Evolutionary conservation across 2,797 vertebrate genomes (phyloP), one percentile per base, ranked within the genome.

Genomic region (Cetoscarus ocellatus): DNA sequence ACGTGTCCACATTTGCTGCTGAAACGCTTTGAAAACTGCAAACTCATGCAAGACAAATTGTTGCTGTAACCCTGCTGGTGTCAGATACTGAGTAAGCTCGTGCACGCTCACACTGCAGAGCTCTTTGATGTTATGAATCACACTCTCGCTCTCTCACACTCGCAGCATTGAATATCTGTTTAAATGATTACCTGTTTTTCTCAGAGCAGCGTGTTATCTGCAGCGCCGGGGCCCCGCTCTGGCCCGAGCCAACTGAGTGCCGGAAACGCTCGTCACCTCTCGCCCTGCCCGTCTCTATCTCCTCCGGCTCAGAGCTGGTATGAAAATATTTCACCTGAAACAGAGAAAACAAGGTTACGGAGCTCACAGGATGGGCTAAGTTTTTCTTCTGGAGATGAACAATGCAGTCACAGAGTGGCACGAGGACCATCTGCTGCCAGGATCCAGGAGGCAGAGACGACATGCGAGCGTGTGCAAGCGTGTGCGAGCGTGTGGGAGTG

Each of bases 291-390:
- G 38, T 58, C 71, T 87, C 82, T 84, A 90, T 92, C 86, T 84
- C 3, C 67, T 61, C 70, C 8, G 47, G 68, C 85, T 86, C 85
- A 85, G 84, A 67, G 63, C 73, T 82, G 73, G 73, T 83, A 82
- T 82, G 85, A 89, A 89, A 89, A 90, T 80, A 90, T 85, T 82
- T 81, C 77, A 89, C 71, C 76, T 81, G 70, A 54, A 67, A 27
- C 27, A 76, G 67, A 70, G 67, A 87, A 88, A 88, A 91, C 90
- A 87, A 77, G 83, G 83, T 86, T 72, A 79, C 71, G 74, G 84
- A 75, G 51, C 70, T 49, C 77, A 86, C 88, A 83, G 90, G 87
- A 91, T 82, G 82, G 72, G 73, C 61, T 39, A 36, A 54, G 77
- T 86, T 85, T 77, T 88, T 90, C 80, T 82, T 77, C 67, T 66